Percentiles rank a stretch among this genome's conserved stretches.
These are phyloP conservation scores for Whitmania pigra DNA, from an alignment of 1,140 invertebrate genomes.

Conservation along the genomic window DNA sequence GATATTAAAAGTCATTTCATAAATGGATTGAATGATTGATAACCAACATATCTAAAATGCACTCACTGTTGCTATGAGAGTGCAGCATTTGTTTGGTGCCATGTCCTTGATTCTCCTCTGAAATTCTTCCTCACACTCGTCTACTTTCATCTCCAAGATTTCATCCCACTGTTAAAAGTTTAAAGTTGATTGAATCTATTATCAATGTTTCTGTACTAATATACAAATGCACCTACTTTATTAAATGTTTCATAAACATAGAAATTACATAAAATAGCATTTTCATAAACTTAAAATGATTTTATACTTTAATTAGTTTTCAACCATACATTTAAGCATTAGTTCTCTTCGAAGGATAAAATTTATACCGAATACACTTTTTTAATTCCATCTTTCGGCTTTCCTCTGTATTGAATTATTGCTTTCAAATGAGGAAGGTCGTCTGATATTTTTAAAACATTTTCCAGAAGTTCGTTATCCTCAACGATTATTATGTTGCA, in stretches of 20 bases:
- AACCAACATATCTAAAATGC: no score
- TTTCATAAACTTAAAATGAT: no score
- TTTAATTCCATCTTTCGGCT: constrained; percentile 42
- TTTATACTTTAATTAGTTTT: no score
- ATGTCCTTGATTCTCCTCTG: constrained; percentile 56
- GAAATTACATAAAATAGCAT: no score
- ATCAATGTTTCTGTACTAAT: no score
- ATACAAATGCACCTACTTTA: no score
- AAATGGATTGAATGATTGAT: background rate
- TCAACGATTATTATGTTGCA: constrained; percentile 73
- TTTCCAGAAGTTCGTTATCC: constrained; percentile 59
- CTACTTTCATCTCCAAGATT: constrained; percentile 50
- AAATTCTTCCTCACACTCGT: constrained; percentile 55
- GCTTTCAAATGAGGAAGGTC: constrained; percentile 60
- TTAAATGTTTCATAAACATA: no score
- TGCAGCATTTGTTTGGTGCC: constrained; percentile 69
- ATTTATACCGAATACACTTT: background rate
- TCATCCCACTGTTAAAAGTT: background rate
- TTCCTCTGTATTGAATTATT: constrained; percentile 66
- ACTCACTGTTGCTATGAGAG: constrained; percentile 66
- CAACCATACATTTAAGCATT: no score
- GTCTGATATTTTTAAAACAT: constrained; percentile 54
- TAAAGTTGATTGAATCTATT: no score
- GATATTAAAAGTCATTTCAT: no score
- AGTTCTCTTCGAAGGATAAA: no score